Evolutionary conservation across 2,113 vertebrate genomes (phyloP).

Genomic region (Coptodon bakossiorum): DNA sequence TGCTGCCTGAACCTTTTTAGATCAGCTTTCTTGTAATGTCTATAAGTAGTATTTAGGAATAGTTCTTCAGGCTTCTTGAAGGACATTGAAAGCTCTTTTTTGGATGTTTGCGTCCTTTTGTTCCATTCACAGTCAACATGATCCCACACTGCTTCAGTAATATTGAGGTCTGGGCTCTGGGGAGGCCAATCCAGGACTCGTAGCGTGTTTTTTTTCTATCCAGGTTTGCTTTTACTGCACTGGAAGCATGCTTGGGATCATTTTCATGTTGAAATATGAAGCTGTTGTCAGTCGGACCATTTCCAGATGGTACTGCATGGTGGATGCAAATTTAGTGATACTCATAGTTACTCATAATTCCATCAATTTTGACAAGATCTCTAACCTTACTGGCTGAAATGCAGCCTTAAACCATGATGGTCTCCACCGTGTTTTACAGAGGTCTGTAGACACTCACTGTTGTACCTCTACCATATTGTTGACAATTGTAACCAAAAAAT

Average conservation of each 20-base stretch:
- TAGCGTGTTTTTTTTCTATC: not conserved
- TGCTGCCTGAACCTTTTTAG: not conserved
- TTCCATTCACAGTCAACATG: not conserved
- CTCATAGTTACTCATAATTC: not conserved
- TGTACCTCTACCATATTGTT: not conserved
- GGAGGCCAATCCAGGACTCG: not conserved
- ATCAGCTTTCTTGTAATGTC: not conserved
- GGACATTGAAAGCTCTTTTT: not conserved
- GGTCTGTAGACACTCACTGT: not conserved
- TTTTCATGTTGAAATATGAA: not conserved
- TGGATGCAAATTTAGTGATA: not conserved
- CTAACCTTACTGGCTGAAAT: not conserved
- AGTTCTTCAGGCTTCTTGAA: not conserved
- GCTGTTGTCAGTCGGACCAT: not conserved
- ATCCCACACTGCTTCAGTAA: not conserved
- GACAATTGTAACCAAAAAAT: not conserved
- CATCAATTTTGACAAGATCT: not conserved
- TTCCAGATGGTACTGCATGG: not conserved
- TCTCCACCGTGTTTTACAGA: not conserved
- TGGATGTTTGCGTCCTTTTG: not conserved
- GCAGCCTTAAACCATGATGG: not conserved
- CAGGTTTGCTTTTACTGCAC: not conserved
- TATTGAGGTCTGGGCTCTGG: not conserved
- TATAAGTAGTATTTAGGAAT: not conserved
- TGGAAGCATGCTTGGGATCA: not conserved